A percentile compares a stretch with the other conserved stretches of the same genome.
Conservation (phyloP, 1,140 invertebrate species). For the Calliphora vicina region DNA sequence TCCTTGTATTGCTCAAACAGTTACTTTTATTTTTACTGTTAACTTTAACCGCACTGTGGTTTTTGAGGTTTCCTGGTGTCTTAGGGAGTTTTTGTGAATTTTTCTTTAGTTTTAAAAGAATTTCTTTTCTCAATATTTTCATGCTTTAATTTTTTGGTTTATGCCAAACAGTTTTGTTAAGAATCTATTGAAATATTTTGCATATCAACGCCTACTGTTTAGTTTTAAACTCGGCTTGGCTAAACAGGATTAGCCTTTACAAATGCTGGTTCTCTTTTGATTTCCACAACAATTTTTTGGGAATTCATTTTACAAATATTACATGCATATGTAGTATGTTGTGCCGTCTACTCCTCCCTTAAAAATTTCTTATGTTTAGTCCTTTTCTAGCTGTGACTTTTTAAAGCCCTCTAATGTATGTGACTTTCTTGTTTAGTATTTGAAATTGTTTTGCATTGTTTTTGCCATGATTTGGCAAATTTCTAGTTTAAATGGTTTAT, state of each 20-base stretch:
- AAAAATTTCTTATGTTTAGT: neutral
- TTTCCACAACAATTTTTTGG: no score
- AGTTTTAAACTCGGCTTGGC: neutral
- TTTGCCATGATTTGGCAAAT: conserved; percentile 36
- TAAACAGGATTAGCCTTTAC: conserved; percentile 9
- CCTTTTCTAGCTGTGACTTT: conserved; percentile 50
- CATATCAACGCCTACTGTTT: conserved; percentile 23
- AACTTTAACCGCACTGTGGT: conserved; percentile 48
- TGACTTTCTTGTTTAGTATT: conserved; percentile 52
- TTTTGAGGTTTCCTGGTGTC: conserved; percentile 45
- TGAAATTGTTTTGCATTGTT: neutral
- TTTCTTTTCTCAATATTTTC: conserved; percentile 47
- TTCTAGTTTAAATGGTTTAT: conserved; percentile 36
- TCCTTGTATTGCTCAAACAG: neutral
- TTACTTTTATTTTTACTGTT: neutral
- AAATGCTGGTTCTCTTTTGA: neutral
- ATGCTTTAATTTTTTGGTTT: conserved; percentile 56
- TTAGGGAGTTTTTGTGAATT: conserved; percentile 17
- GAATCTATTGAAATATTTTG: conserved; percentile 28
- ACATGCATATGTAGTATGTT: neutral
- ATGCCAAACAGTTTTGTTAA: conserved; percentile 46
- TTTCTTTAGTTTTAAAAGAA: conserved; percentile 32
- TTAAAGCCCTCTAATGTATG: conserved; percentile 62
- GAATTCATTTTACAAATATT: neutral
- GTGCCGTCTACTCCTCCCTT: neutral